A percentile compares a stretch with the other conserved stretches of the same genome.
Conservation (phyloP, 2,797 vertebrate species). For the Clangula hyemalis region DNA sequence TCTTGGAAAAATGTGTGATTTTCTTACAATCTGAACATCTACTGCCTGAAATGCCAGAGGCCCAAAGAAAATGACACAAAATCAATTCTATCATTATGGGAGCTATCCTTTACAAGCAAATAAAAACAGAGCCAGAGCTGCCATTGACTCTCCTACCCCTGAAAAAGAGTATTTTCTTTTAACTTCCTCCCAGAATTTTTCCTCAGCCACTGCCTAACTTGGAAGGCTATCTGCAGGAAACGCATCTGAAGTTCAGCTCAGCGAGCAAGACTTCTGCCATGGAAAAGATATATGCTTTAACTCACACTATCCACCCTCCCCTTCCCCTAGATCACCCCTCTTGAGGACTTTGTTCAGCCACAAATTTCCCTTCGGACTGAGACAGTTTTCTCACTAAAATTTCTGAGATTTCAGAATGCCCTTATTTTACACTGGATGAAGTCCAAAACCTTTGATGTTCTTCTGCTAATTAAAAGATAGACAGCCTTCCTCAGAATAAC, state of each 20-base stretch:
- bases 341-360: background rate
- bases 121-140: background rate
- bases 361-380: background rate
- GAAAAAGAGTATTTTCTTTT: background rate
- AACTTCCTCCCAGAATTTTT: background rate
- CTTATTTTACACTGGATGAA: background rate
- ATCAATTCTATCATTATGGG: background rate
- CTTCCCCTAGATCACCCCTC: background rate
- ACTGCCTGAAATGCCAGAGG: background rate
- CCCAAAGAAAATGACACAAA: background rate
- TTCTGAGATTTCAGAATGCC: background rate
- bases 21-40: background rate
- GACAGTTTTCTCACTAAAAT: background rate
- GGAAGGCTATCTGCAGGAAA: background rate
- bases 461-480: constrained; percentile 61
- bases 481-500: constrained; percentile 23
- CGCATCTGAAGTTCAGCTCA: constrained; percentile 17
- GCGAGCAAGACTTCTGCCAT: background rate
- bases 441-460: constrained; percentile 54
- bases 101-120: background rate
- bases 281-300: background rate
- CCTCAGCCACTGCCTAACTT: background rate
- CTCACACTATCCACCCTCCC: background rate
- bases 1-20: background rate
- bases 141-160: background rate